These are phyloP conservation scores for Notocelia uddmanniana DNA, from an alignment of 2,888 invertebrate genomes.

Conservation along the genomic window DNA sequence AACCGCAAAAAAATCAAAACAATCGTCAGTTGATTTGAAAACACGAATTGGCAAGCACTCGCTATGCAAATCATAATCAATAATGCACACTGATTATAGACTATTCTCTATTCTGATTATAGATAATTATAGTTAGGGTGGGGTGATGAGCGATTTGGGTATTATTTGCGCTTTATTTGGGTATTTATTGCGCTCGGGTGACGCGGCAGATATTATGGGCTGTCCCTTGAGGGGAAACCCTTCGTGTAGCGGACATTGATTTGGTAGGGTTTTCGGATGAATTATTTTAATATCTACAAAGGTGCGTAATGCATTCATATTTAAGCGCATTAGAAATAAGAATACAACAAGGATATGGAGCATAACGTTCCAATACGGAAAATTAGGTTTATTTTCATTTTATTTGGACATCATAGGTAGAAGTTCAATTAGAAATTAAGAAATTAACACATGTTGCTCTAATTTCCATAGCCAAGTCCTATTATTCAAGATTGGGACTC, in stretches of 20 bases:
- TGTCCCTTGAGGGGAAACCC: constrained; percentile 74
- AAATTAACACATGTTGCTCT: no score
- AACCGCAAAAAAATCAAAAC: constrained; percentile 28
- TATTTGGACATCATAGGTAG: neutral
- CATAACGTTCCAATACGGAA: constrained; percentile 4
- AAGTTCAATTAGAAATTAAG: neutral
- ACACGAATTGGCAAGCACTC: constrained; percentile 14
- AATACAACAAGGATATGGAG: neutral
- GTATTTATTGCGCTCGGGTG: constrained; percentile 87
- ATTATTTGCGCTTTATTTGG: constrained; percentile 89
- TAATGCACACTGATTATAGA: constrained; percentile 70
- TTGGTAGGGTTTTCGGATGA: constrained; percentile 52
- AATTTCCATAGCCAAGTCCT: no score
- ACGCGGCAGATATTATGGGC: constrained; percentile 84
- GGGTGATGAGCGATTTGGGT: constrained; percentile 87
- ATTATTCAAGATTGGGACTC: no score
- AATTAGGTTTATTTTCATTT: neutral
- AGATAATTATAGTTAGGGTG: constrained; percentile 82
- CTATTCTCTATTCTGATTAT: constrained; percentile 60
- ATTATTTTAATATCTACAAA: constrained; percentile 55
- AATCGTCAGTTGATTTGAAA: constrained; percentile 39
- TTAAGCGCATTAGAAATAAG: neutral
- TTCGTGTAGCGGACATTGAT: constrained; percentile 69
- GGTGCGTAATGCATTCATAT: constrained; percentile 30
- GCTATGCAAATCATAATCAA: constrained; percentile 60